A percentile compares a stretch with the other conserved stretches of the same genome.
These are phyloP conservation scores for Heterocephalus glaber DNA, from an alignment of 2,113 vertebrate species.

Conservation along the genomic window DNA sequence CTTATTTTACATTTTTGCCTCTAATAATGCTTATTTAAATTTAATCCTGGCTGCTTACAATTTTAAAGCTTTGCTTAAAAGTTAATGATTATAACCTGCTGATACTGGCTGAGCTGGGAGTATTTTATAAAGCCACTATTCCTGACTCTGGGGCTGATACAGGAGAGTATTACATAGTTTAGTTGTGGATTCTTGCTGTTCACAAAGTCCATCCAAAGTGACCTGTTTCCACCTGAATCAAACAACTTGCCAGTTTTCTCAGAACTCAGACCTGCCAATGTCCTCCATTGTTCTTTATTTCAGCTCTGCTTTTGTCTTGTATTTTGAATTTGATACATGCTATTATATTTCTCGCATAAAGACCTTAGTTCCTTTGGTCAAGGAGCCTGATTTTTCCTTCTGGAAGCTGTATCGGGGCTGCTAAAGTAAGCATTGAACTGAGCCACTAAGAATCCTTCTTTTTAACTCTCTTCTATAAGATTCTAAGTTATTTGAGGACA, in stretches of 20 bases:
- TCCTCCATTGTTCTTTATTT: not conserved
- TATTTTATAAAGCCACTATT: not conserved
- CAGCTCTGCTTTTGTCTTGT: not conserved
- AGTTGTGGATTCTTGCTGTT: not conserved
- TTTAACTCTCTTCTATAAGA: not conserved
- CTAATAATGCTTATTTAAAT: not conserved
- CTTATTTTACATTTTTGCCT: not conserved
- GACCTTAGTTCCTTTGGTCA: not conserved
- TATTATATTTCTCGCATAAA: not conserved
- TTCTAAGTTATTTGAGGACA: not conserved
- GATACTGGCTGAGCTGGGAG: not conserved
- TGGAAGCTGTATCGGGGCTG: not conserved
- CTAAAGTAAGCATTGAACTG: not conserved
- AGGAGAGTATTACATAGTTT: not conserved
- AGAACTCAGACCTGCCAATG: not conserved
- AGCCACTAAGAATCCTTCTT: not conserved
- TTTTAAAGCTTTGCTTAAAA: not conserved
- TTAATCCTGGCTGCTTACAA: not conserved
- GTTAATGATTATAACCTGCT: not conserved
- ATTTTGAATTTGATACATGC: not conserved
- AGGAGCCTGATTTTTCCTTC: not conserved
- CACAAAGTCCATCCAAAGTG: not conserved
- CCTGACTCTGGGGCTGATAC: not conserved
- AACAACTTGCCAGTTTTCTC: not conserved
- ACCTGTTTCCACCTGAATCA: not conserved